Evolutionary conservation across 2,888 invertebrate species (phyloP).

Genomic region (Macrosiphum euphorbiae): DNA sequence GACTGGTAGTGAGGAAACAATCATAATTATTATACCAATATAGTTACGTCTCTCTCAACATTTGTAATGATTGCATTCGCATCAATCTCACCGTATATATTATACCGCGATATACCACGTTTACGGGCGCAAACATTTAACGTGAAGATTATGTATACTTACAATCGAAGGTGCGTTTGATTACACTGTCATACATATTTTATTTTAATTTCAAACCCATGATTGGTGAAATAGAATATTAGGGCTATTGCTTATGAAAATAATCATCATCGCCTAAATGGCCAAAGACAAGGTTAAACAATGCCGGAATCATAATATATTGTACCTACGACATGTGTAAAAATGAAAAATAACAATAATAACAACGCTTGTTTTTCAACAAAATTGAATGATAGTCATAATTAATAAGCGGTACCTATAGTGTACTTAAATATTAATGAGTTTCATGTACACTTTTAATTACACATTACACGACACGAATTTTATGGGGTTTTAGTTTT

Average conservation of each 20-base stretch:
- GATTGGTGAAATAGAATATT: conserved; percentile 31
- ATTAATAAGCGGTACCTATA: not conserved
- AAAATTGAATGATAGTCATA: not conserved
- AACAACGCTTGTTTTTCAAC: not conserved
- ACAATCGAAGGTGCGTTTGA: not conserved
- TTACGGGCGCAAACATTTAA: not conserved
- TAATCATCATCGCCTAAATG: not conserved
- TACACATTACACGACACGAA: not conserved
- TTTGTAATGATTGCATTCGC: not conserved
- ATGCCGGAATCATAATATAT: not conserved
- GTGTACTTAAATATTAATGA: conserved; percentile 2
- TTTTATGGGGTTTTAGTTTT: not conserved
- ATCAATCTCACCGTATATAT: not conserved
- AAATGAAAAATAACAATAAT: not conserved
- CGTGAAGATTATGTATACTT: not conserved
- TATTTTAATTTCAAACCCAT: not conserved
- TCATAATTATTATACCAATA: not conserved
- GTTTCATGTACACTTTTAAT: not conserved
- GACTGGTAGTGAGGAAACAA: not conserved
- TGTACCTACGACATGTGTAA: not conserved
- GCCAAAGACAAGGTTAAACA: not conserved
- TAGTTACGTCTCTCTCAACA: not conserved
- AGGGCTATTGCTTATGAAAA: not conserved
- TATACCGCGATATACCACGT: not conserved
- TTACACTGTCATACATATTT: conserved; percentile 1